Evolutionary conservation across 2,797 vertebrate species (phyloP).

Genomic region (Cirrhinus molitorella): DNA sequence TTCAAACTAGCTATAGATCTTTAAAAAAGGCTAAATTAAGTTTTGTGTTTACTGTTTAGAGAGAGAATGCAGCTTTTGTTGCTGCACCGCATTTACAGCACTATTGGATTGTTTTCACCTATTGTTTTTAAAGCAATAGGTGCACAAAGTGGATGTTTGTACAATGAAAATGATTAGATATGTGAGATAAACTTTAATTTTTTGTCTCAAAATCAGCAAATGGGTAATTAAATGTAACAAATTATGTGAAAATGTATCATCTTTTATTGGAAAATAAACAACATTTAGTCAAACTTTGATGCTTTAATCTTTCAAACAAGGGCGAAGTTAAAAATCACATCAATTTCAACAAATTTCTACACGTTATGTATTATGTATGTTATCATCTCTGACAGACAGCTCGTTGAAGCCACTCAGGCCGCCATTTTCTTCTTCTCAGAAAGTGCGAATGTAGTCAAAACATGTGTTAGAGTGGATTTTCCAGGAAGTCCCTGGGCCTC

Average conservation of each 20-base stretch:
- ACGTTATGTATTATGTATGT: neutral
- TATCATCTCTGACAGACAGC: neutral
- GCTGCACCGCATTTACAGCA: neutral
- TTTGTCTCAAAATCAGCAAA: neutral
- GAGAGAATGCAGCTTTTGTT: slow-evolving; percentile 6
- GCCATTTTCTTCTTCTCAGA: neutral
- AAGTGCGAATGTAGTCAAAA: neutral
- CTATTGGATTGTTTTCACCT: neutral
- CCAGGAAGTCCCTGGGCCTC: neutral
- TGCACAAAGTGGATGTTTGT: neutral
- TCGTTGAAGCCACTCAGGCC: neutral
- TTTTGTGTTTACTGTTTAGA: neutral
- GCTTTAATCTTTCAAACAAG: neutral
- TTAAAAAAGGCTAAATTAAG: neutral
- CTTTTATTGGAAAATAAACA: neutral
- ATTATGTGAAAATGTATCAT: neutral
- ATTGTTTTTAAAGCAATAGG: neutral
- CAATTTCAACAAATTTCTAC: neutral
- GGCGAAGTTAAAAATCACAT: neutral
- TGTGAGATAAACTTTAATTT: neutral
- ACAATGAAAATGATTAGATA: neutral
- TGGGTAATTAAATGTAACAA: neutral
- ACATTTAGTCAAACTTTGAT: neutral
- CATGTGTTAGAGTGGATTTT: neutral
- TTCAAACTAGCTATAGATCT: neutral